Evolutionary conservation across 2,113 vertebrate genomes (phyloP).

Genomic region (Onychostruthus taczanowskii): DNA sequence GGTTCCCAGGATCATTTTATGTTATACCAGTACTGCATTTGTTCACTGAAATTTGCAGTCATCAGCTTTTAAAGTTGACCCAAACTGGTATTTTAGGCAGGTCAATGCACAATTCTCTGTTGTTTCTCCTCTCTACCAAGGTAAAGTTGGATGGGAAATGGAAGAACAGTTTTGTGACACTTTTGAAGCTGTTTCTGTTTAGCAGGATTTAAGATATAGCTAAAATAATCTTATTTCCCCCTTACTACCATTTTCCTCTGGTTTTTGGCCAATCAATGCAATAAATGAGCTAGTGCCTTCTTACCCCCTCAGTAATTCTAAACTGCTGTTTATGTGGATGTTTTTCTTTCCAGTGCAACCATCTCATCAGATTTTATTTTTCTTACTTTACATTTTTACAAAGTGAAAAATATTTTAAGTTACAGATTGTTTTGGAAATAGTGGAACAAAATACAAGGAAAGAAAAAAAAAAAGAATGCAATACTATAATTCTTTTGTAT

Average conservation of each 20-base stretch:
- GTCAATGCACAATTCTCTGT: not conserved
- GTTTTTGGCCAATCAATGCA: not conserved
- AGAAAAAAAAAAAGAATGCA: not conserved
- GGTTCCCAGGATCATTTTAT: not conserved
- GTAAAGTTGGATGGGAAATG: not conserved
- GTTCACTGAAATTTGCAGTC: not conserved
- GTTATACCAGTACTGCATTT: not conserved
- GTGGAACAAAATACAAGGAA: not conserved
- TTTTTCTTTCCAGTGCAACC: not conserved
- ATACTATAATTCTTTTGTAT: not conserved
- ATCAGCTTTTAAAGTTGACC: not conserved
- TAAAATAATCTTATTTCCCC: not conserved
- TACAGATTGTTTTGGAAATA: not conserved
- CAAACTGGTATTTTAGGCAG: not conserved
- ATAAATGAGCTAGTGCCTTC: not conserved
- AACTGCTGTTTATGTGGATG: not conserved
- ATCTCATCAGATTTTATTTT: not conserved
- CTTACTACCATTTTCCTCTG: not conserved
- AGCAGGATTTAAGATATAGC: not conserved
- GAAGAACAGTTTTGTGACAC: not conserved
- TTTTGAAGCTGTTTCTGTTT: conserved; percentile 9
- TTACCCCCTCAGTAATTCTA: not conserved
- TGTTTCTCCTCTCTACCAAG: not conserved
- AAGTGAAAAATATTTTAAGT: not conserved
- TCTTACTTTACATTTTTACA: not conserved